Base-by-base conservation (phyloP, 2,113 vertebrate genomes). In the Eulemur macaco region DNA sequence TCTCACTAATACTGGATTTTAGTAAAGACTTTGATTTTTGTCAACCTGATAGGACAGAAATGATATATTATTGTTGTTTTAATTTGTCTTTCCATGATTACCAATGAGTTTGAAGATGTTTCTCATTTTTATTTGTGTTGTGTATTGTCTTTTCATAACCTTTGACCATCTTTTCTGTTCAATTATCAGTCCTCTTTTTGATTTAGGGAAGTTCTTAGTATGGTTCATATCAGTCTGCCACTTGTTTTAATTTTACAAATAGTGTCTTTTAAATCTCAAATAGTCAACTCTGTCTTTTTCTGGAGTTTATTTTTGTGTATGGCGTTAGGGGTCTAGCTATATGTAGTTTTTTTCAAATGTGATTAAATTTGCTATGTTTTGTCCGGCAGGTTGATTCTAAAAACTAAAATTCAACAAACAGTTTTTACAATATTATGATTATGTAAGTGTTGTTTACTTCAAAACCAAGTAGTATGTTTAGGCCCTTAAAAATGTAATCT, bases 41-140 rank as follows among this genome's bases (percentile, higher is more conserved):
- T 71, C 34, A 45, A 71, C 34, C 1, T 66, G 6, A n/a, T n/a
- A 73, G 25, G 11, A 45, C 4, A 81, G 27, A 92, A 88, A 42
- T 5, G 9, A 56, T 23, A 45, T 56, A 50, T 82, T 91, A 29
- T 63, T 88, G 21, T 34, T 83, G 34, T 74, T 94, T 90, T 45
- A 76, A 87, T 93, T 80, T 96, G 50, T 9, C n/a, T 86, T 95
- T 56, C 17, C 8, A 37, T 93, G n/a, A 96, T 89, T 86, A 68
- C 21, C 37, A 77, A 34, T 39, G n/a, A 82, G 31, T 66, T 39
- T 37, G 34, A 83, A 39, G 25, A 31, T 60, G 2, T 58, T 56
- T 84, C 23, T 25, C 7, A 34, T 74, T 69, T 18, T 23, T 63
- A 69, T 47, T 95, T 71, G 45, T 93, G 74, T 7, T 84, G 6